These are phyloP conservation scores for Lophochroa leadbeateri DNA, from an alignment of 2,113 vertebrate genomes.

Conservation along the genomic window DNA sequence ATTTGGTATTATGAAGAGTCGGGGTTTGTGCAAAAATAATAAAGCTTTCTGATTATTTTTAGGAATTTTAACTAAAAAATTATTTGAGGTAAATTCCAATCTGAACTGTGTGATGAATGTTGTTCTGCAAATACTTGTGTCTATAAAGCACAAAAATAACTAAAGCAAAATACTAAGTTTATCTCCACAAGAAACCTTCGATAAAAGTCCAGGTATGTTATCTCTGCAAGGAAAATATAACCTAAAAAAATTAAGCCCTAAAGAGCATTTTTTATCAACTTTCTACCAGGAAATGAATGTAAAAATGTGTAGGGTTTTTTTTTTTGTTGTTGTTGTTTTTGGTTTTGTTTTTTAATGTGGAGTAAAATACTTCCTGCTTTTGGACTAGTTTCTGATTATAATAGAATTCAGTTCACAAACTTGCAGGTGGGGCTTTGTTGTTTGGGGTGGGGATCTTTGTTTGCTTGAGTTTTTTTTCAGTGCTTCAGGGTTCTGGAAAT, in stretches of 20 bases:
- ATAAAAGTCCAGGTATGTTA: neutral
- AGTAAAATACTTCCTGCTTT: neutral
- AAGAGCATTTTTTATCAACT: neutral
- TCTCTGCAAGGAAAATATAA: neutral
- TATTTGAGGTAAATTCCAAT: neutral
- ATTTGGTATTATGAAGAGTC: neutral
- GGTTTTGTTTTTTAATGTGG: neutral
- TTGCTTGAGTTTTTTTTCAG: neutral
- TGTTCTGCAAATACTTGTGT: neutral
- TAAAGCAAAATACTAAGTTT: neutral
- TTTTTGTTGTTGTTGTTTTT: no score
- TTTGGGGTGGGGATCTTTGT: neutral
- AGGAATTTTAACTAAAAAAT: neutral
- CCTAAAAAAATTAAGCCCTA: neutral
- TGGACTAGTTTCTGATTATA: neutral
- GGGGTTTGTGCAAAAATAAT: neutral
- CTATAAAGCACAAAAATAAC: neutral
- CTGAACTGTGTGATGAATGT: fast-evolving
- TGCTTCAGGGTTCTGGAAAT: neutral
- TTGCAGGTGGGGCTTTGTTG: neutral
- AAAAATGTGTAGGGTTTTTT: neutral
- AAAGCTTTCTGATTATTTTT: neutral
- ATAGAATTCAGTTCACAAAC: neutral
- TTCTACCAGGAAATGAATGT: neutral
- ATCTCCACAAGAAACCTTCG: neutral